Evolutionary conservation across 2,888 invertebrate species (phyloP).

Genomic region (Lathronympha strigana): DNA sequence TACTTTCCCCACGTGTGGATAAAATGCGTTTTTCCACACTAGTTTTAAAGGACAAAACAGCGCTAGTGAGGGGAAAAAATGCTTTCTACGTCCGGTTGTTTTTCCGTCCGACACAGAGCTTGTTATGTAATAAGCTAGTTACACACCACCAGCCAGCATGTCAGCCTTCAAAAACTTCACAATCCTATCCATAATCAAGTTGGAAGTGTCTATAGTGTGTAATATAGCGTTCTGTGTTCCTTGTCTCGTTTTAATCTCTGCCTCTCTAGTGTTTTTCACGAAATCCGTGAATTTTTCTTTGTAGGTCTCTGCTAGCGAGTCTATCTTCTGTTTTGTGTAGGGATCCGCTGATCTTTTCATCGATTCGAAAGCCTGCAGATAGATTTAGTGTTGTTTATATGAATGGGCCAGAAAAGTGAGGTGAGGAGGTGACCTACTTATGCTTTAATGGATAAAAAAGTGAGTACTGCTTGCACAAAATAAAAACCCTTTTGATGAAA

Average conservation of each 20-base stretch:
- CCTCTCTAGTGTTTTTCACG: constrained; percentile 51
- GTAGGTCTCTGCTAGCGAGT: constrained; percentile 51
- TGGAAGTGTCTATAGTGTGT: constrained; percentile 61
- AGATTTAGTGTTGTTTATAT: too few relatives aligned
- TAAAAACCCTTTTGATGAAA: too few relatives aligned
- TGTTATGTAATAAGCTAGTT: background rate
- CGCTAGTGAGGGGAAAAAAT: too few relatives aligned
- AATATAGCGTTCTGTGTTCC: constrained; percentile 62
- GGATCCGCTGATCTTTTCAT: constrained; percentile 51
- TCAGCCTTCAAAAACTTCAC: constrained; percentile 52
- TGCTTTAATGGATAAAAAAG: too few relatives aligned
- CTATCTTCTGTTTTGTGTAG: constrained; percentile 47
- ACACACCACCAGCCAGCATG: constrained; percentile 35
- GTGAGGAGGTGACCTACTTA: too few relatives aligned
- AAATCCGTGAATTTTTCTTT: constrained; percentile 57
- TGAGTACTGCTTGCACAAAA: too few relatives aligned
- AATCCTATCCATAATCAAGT: constrained; percentile 54
- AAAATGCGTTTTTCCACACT: too few relatives aligned
- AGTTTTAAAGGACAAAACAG: too few relatives aligned
- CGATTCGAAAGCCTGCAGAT: constrained; percentile 47
- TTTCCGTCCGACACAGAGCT: background rate
- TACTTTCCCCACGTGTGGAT: too few relatives aligned
- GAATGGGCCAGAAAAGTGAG: too few relatives aligned
- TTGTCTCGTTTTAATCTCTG: constrained; percentile 57
- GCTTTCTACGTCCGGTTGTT: too few relatives aligned